Conservation (phyloP, 2,888 invertebrate genomes). For the Entomobrya multifasciata region DNA sequence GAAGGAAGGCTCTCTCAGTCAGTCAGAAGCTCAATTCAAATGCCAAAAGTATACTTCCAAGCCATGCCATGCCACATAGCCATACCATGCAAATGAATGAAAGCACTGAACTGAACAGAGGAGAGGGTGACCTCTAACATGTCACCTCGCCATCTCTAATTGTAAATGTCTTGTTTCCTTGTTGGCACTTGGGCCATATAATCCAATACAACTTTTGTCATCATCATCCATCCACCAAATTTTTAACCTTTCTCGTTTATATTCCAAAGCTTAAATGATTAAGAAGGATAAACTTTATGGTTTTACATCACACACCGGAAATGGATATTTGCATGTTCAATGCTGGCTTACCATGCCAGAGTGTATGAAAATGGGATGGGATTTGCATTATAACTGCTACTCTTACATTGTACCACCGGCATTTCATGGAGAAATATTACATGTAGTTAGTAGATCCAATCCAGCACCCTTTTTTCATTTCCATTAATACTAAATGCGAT, state of each 20-base stretch:
- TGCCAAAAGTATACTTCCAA: background rate
- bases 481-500: conserved; percentile 1
- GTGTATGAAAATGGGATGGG: background rate
- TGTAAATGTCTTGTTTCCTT: conserved; percentile 37
- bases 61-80: background rate
- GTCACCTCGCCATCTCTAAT: conserved; percentile 42
- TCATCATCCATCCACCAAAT: background rate
- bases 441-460: background rate
- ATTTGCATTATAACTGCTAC: background rate
- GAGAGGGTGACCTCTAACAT: conserved; percentile 37
- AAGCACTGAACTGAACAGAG: conserved; percentile 18
- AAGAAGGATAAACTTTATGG: background rate
- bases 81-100: conserved; percentile 1
- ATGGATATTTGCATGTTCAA: background rate
- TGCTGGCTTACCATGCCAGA: too few species aligned
- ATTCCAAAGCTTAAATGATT: background rate
- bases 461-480: background rate
- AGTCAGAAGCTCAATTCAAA: background rate
- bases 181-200: conserved; percentile 30
- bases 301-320: conserved; percentile 29
- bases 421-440: conserved; percentile 15
- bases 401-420: background rate
- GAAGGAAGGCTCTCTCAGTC: conserved; percentile 9
- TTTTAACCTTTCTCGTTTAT: conserved; percentile 44
- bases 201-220: background rate